Percentiles rank a stretch among this genome's conserved stretches.
phyloP scores from a whole-genome alignment of 1,140 invertebrate species.

The Cotesia typhae region DNA sequence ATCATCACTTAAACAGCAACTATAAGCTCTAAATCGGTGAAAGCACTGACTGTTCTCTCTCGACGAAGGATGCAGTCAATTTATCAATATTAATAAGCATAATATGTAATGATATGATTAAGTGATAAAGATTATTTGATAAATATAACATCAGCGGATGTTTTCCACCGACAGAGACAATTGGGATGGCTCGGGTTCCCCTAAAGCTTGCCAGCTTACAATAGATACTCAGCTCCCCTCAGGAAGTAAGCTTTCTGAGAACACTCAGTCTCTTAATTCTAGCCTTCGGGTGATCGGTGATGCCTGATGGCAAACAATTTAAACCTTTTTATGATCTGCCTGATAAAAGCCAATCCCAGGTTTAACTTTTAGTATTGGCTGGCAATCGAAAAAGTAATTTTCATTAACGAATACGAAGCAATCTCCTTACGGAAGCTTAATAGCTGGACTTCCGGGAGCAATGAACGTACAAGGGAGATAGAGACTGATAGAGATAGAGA shows the following conservation, averaged over 20 bases:
- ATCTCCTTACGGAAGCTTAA: slow-evolving; percentile 31
- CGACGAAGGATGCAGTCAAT: slow-evolving; percentile 10
- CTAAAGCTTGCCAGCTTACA: not conserved
- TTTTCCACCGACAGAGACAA: slow-evolving; percentile 21
- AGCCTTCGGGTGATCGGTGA: not conserved
- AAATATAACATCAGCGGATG: slow-evolving; percentile 29
- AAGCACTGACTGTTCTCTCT: no score
- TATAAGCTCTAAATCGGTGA: no score
- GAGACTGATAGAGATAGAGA: not conserved
- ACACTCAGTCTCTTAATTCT: slow-evolving; percentile 11
- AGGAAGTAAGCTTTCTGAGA: slow-evolving; percentile 24
- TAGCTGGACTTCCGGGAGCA: slow-evolving; percentile 9
- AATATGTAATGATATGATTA: slow-evolving; percentile 6
- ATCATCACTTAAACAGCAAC: no score
- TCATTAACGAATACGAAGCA: slow-evolving; percentile 5
- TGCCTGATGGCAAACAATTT: not conserved
- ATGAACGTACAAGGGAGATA: not conserved
- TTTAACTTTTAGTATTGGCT: no score
- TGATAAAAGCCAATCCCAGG: no score
- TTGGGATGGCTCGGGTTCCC: slow-evolving; percentile 22
- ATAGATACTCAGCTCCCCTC: slow-evolving; percentile 17
- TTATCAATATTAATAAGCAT: slow-evolving; percentile 14
- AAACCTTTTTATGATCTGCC: not conserved
- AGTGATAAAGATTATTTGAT: slow-evolving; percentile 20
- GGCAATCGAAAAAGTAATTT: not conserved